These are phyloP conservation scores for Machimus atricapillus DNA, from an alignment of 2,888 invertebrate species.

Conservation along the genomic window DNA sequence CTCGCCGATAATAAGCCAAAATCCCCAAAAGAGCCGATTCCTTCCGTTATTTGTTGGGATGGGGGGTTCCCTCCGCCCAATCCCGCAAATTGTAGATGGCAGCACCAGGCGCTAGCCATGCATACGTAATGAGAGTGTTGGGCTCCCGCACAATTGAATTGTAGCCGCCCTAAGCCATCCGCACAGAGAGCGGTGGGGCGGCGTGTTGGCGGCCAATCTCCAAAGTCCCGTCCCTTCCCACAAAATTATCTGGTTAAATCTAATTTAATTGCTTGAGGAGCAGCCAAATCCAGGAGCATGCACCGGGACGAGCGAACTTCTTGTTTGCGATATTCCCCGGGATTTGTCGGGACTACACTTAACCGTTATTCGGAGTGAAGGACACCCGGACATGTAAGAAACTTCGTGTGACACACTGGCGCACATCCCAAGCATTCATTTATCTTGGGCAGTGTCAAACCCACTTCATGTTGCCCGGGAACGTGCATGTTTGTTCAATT, in stretches of 20 bases:
- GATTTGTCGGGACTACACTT: slow-evolving; percentile 21
- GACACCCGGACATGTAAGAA: slow-evolving; percentile 38
- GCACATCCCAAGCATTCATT: slow-evolving; percentile 46
- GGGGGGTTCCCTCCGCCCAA: neutral
- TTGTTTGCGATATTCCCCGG: slow-evolving; percentile 30
- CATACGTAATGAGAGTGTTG: neutral
- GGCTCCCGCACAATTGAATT: neutral
- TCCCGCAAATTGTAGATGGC: neutral
- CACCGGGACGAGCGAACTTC: slow-evolving; percentile 17
- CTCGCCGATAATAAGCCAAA: neutral
- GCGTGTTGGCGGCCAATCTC: neutral
- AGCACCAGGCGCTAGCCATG: neutral
- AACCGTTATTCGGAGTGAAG: slow-evolving; percentile 33
- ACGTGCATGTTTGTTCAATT: slow-evolving; percentile 48
- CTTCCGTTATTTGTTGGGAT: neutral
- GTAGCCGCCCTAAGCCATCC: neutral
- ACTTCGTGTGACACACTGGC: slow-evolving; percentile 45
- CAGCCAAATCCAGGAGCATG: slow-evolving; percentile 17
- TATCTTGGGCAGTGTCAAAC: slow-evolving; percentile 47
- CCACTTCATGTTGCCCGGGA: slow-evolving; percentile 46
- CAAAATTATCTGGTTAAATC: slow-evolving; percentile 35
- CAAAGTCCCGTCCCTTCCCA: neutral
- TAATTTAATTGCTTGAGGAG: slow-evolving; percentile 28
- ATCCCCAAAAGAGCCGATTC: neutral
- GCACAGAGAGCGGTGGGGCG: neutral